These are phyloP conservation scores for Atlantisia rogersi DNA, from an alignment of 2,113 vertebrate genomes.

Conservation along the genomic window DNA sequence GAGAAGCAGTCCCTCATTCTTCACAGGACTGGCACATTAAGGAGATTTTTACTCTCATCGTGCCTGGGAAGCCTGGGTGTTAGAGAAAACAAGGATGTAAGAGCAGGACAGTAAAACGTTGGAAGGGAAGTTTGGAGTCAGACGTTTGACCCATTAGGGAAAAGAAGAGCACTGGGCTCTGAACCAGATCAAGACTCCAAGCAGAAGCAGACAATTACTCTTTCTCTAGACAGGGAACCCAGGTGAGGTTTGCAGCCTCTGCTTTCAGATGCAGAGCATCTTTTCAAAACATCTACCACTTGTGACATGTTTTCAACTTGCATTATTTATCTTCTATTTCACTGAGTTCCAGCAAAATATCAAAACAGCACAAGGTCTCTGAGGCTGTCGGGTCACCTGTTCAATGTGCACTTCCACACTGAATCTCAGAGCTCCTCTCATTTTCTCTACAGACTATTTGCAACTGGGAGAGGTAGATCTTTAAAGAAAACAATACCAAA, in stretches of 20 bases:
- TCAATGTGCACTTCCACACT: not conserved
- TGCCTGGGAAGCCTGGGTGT: not conserved
- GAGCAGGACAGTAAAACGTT: not conserved
- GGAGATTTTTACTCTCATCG: not conserved
- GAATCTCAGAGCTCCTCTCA: not conserved
- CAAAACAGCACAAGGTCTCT: not conserved
- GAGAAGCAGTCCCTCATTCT: not conserved
- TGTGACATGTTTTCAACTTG: not conserved
- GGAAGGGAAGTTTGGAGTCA: not conserved
- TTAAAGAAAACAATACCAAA: not conserved
- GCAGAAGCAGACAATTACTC: not conserved
- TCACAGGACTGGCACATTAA: no score
- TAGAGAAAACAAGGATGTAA: not conserved
- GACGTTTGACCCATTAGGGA: not conserved
- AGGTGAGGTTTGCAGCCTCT: not conserved
- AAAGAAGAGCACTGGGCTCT: not conserved
- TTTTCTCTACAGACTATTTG: not conserved
- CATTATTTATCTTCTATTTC: not conserved
- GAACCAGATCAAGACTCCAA: not conserved
- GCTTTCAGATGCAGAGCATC: not conserved
- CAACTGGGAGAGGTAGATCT: not conserved
- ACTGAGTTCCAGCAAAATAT: not conserved
- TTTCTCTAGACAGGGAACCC: not conserved
- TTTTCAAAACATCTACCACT: not conserved
- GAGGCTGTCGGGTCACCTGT: not conserved